Evolutionary conservation across 2,888 invertebrate genomes (phyloP), one percentile per base, ranked within the genome.

Genomic region (Poecilobothrus nobilitatus): DNA sequence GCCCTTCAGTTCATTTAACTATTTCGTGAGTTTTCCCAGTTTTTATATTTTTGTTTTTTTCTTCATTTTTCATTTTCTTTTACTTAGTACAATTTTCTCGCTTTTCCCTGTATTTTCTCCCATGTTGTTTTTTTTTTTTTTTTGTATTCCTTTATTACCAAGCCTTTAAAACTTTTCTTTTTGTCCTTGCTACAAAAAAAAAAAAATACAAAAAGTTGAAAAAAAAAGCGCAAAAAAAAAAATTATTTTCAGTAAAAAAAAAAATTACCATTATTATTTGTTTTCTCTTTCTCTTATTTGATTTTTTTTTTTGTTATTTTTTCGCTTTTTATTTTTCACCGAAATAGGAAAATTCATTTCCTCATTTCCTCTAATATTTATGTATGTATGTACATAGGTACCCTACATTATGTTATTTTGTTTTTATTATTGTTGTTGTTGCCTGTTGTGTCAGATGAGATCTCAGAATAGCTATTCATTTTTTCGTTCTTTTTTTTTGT

Each of bases 1-100:
- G 65, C 65, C 65, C 65, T 65, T 65, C 33, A 20, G 65, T 37
- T 37, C 37, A 37, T 65, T 63, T 63, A 63, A 63, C 63, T 27
- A 22, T 63, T 22, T 22, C 63, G 22, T 15, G 22, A 63, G 15
- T 22, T 22, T 63, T 63, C 12, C 8, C 4, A 22, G 9, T 63
- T 21, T 62, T 21, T 21, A 5, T 62, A 21, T 62, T 63, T 63
- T 15, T 27, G 27, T 63, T 27, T 27, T 63, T 27, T 8, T 63
- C 1, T 10, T 63, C 22, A 6, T 53, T 53, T 53, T 6, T n/a
- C 15, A 53, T 53, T 18, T 18, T 53, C 18, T n/a, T 53, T 18
- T 53, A 53, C 41, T 41, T 41, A 12, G 9, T 41, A 41, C 15
- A 41, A 12, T 12, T 41, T 12, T 41, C 15, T 41, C 15, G 15